phyloP scores from a whole-genome alignment of 2,888 invertebrate species.

The Adelphocoris suturalis region DNA sequence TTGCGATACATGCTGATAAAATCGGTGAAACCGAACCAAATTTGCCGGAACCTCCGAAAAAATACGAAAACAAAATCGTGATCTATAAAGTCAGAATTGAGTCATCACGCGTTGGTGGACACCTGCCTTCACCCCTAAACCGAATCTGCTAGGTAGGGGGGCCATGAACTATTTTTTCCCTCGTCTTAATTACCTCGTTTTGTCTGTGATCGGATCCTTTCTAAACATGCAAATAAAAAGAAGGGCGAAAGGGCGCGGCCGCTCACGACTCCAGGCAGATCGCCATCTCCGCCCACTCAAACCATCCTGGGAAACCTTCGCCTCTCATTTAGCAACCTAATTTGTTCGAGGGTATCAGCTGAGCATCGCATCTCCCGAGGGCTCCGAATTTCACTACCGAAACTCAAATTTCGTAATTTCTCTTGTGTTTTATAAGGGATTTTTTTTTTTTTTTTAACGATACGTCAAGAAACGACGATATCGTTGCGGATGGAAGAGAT shows the following conservation, averaged over 20 bases:
- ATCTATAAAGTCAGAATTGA: conserved; percentile 11
- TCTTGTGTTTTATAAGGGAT: not conserved
- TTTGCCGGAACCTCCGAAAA: no score
- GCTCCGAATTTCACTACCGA: not conserved
- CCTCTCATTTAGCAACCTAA: conserved; percentile 43
- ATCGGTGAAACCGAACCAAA: no score
- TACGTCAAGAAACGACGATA: not conserved
- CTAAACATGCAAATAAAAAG: conserved; percentile 64
- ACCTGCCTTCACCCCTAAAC: conserved; percentile 18
- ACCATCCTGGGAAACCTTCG: conserved; percentile 35
- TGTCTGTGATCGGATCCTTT: conserved; percentile 41
- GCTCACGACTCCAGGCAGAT: conserved; percentile 55
- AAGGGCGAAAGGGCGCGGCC: conserved; percentile 44
- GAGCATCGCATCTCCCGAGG: conserved; percentile 33
- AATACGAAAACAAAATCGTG: no score
- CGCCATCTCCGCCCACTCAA: conserved; percentile 23
- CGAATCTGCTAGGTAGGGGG: not conserved
- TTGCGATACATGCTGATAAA: no score
- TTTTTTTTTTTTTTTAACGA: not conserved
- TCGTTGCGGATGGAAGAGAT: conserved; percentile 7
- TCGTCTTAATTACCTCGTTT: conserved; percentile 53
- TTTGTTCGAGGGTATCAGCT: conserved; percentile 30
- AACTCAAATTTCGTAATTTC: conserved; percentile 1
- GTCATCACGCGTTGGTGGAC: conserved; percentile 52
- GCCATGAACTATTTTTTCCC: conserved; percentile 52